These are phyloP conservation scores for Taeniopygia guttata DNA, from an alignment of 2,797 vertebrate species.

Conservation along the genomic window DNA sequence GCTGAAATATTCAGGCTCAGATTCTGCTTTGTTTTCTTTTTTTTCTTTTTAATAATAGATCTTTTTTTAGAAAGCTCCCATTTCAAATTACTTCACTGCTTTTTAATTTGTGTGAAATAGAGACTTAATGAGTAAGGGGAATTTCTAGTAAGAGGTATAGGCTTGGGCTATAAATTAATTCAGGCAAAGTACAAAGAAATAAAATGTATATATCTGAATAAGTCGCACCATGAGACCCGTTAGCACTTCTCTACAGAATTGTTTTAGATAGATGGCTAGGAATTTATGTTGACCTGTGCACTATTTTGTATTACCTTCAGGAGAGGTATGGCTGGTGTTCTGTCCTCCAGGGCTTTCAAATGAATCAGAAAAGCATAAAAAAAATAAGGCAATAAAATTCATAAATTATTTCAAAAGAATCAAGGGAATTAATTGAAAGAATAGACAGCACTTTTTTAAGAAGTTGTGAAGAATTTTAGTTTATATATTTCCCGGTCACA, in stretches of 20 bases:
- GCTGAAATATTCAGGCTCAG: background rate
- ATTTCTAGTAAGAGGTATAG: background rate
- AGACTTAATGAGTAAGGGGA: conserved; percentile 45
- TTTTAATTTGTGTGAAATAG: conserved; percentile 34
- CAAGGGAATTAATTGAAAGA: conserved; percentile 37
- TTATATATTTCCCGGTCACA: background rate
- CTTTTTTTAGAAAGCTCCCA: background rate
- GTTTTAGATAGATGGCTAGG: conserved; percentile 13
- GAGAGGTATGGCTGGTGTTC: background rate
- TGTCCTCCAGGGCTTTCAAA: conserved; percentile 5
- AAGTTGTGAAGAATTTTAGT: background rate
- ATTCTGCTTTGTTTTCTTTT: background rate
- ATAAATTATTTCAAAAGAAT: conserved; percentile 20
- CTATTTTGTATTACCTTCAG: conserved; percentile 17
- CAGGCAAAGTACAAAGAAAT: background rate
- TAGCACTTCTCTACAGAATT: conserved; percentile 14
- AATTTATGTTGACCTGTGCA: conserved; percentile 14
- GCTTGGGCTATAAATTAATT: conserved; percentile 16
- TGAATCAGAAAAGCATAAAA: background rate
- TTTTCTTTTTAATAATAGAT: background rate
- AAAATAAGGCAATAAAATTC: conserved; percentile 43
- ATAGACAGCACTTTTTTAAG: background rate
- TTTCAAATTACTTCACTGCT: conserved; percentile 3
- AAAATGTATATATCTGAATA: conserved; percentile 3
- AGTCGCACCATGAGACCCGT: background rate